phyloP scores from a whole-genome alignment of 2,888 invertebrate species.

The Palloptera scutellata region DNA sequence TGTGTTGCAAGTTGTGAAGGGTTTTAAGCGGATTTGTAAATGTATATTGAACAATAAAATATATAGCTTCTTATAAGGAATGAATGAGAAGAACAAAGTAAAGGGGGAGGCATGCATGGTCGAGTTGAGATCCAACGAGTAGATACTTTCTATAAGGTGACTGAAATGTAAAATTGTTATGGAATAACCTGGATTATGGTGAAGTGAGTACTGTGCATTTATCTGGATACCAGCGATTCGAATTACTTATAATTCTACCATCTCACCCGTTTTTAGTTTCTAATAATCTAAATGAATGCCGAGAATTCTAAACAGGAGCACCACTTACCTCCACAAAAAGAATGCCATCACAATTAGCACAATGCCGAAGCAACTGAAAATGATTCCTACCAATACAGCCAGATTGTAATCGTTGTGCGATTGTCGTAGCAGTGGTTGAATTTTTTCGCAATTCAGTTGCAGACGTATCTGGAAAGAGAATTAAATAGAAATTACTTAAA shows the following conservation, averaged over 20 bases:
- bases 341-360: conserved; percentile 74
- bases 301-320: conserved; percentile 41
- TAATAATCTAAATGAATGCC: too few species aligned
- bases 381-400: conserved; percentile 75
- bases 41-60: too few species aligned
- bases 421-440: conserved; percentile 68
- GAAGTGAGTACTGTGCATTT: neutral
- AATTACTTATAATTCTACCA: too few species aligned
- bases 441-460: conserved; percentile 73
- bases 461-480: conserved; percentile 67
- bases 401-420: conserved; percentile 73
- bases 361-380: conserved; percentile 76
- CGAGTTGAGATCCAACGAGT: too few species aligned
- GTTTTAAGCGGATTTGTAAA: conserved; percentile 1
- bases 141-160: too few species aligned
- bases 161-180: too few species aligned
- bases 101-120: too few species aligned
- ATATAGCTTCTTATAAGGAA: too few species aligned
- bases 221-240: neutral
- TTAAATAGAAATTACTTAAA: conserved; percentile 21
- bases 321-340: conserved; percentile 77
- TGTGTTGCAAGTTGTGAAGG: too few species aligned
- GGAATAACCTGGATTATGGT: too few species aligned
- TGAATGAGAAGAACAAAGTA: too few species aligned
- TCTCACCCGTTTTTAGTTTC: too few species aligned